These are phyloP conservation scores for Merodon equestris DNA, from an alignment of 2,888 invertebrate genomes.

Conservation along the genomic window DNA sequence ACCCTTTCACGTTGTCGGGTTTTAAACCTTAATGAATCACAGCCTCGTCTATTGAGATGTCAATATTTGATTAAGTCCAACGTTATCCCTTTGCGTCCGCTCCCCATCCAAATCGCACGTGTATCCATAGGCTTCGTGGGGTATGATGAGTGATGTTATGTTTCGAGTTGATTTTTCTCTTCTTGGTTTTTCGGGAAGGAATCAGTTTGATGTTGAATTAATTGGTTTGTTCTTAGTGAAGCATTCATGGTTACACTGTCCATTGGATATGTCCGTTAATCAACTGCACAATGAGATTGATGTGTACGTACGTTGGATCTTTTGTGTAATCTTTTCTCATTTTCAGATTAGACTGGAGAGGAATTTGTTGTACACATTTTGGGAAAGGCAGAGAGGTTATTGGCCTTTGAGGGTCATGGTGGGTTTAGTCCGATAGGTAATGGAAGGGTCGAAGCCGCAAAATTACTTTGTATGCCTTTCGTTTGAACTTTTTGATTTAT, in stretches of 20 bases:
- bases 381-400: slow-evolving; percentile 12
- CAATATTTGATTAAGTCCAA: slow-evolving; percentile 67
- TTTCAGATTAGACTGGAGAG: not conserved
- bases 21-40: slow-evolving; percentile 56
- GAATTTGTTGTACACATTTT: slow-evolving; percentile 3
- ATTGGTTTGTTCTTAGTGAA: slow-evolving; percentile 48
- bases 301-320: slow-evolving; percentile 18
- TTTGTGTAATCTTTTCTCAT: slow-evolving; percentile 25
- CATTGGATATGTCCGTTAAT: slow-evolving; percentile 32
- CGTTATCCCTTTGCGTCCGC: slow-evolving; percentile 40
- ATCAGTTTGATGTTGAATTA: slow-evolving; percentile 56
- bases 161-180: not conserved
- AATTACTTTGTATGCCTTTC: no score
- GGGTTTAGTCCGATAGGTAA: no score
- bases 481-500: no score
- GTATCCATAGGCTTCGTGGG: not conserved
- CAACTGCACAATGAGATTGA: slow-evolving; percentile 45
- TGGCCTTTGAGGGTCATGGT: slow-evolving; percentile 32
- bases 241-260: slow-evolving; percentile 14
- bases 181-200: slow-evolving; percentile 8
- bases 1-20: slow-evolving; percentile 6
- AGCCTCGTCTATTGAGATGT: slow-evolving; percentile 62
- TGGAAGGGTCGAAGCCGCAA: no score
- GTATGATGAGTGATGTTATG: not conserved
- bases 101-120: not conserved